phyloP scores from a whole-genome alignment of 2,888 invertebrate species.

The Icerya purchasi region DNA sequence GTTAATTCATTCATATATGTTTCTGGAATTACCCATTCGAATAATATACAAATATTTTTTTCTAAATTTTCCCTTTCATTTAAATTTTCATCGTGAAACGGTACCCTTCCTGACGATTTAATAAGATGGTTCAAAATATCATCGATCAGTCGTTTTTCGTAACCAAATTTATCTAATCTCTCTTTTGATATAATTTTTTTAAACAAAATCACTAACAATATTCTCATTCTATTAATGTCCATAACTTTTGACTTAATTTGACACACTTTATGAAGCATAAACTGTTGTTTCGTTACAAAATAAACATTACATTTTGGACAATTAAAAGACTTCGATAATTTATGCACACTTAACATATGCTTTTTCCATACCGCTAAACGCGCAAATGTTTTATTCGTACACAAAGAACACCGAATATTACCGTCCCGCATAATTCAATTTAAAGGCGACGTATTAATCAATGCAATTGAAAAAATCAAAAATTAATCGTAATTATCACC shows the following conservation, averaged over 20 bases:
- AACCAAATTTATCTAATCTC: slow-evolving; percentile 52
- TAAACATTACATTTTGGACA: slow-evolving; percentile 49
- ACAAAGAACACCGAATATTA: slow-evolving; percentile 25
- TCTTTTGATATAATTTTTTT: slow-evolving; percentile 66
- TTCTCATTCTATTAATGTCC: slow-evolving; percentile 51
- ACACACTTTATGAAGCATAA: slow-evolving; percentile 38
- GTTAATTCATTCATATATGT: slow-evolving; percentile 53
- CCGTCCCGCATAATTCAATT: too few species aligned
- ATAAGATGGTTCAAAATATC: slow-evolving; percentile 58
- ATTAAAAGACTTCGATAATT: slow-evolving; percentile 52
- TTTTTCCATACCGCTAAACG: slow-evolving; percentile 72
- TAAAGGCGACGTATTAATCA: too few species aligned
- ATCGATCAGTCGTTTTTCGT: slow-evolving; percentile 52
- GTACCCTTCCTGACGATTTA: slow-evolving; percentile 45
- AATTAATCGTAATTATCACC: too few species aligned
- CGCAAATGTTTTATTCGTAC: slow-evolving; percentile 43
- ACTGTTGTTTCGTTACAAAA: slow-evolving; percentile 51
- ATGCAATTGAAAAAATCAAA: too few species aligned
- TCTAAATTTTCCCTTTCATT: slow-evolving; percentile 42
- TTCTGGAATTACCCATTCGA: slow-evolving; percentile 61
- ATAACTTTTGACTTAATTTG: slow-evolving; percentile 26
- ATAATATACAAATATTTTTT: slow-evolving; percentile 50
- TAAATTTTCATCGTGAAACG: slow-evolving; percentile 35
- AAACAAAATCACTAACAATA: slow-evolving; percentile 54
- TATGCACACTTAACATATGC: slow-evolving; percentile 68